phyloP scores from a whole-genome alignment of 2,888 invertebrate genomes.

The Lasioglossum oenotherae region DNA sequence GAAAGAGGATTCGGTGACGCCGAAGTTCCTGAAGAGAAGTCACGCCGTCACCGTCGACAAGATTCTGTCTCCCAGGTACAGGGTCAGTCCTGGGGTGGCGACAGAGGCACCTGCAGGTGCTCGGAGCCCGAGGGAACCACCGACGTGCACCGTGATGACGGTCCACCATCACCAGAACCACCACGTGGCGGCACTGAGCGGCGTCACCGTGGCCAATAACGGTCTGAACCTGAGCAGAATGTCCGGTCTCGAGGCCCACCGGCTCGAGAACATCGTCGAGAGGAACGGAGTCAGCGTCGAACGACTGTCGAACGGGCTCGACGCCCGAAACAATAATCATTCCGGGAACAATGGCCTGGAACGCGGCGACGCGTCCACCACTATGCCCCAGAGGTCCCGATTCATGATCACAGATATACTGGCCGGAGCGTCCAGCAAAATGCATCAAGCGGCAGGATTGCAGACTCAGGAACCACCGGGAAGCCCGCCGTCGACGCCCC shows the following conservation, averaged over 20 bases:
- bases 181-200: conserved; percentile 83
- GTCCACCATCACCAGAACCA: conserved; percentile 82
- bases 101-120: conserved; percentile 81
- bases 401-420: conserved; percentile 97
- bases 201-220: conserved; percentile 79
- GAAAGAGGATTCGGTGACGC: conserved; percentile 33
- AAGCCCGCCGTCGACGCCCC: conserved; percentile 85
- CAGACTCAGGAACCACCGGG: conserved; percentile 80
- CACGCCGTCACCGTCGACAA: conserved; percentile 77
- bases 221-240: conserved; percentile 82
- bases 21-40: conserved; percentile 48
- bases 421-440: conserved; percentile 85
- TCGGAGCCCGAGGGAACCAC: conserved; percentile 78
- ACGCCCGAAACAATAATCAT: conserved; percentile 69
- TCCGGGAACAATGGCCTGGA: conserved; percentile 62
- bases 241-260: conserved; percentile 79
- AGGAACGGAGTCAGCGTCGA: conserved; percentile 73
- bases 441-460: conserved; percentile 71
- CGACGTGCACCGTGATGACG: conserved; percentile 81
- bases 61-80: conserved; percentile 82
- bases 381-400: conserved; percentile 89
- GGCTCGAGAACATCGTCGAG: conserved; percentile 75
- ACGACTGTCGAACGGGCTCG: conserved; percentile 76
- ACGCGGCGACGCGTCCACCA: conserved; percentile 71
- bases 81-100: conserved; percentile 81